Evolutionary conservation across 2,113 vertebrate species (phyloP), one percentile per base, ranked within the genome.

Genomic region (Tiliqua scincoides): DNA sequence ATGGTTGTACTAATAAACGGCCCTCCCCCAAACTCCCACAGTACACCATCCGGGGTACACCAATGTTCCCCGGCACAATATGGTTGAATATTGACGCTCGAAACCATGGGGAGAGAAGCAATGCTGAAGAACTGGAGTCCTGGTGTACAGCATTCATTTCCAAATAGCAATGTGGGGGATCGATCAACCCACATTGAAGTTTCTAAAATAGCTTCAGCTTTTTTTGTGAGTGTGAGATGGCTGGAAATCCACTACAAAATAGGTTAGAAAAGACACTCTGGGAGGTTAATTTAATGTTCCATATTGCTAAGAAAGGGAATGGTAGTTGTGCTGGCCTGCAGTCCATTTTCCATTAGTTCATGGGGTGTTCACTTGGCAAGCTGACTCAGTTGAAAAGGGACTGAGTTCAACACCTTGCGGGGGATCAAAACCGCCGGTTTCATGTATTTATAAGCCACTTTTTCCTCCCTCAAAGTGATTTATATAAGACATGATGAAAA

Each of bases 211-310:
- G 32, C 6, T 43, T 27, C 54, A 62, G 40, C 70, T 21, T 15
- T 10, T 77, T 40, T 57, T 70, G 63, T 18, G 52, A 1, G n/a
- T 70, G 63, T 30, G 52, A 1, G n/a, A 1, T 23, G 62, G 27
- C 59, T 32, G 30, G 70, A 32, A 43, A 71, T 79, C 68, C 10
- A 62, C 40, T 18, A 57, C 57, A 62, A 72, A 63, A 78, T 43
- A 30, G 40, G 68, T 72, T 79, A 62, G 5, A 61, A n/a, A 62
- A 52, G n/a, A 40, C 59, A 21, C 68, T 21, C 6, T 12, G 67
- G 59, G 85, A 73, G 37, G 59, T 86, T 62, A 79, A 72, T 79
- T 61, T 61, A 79, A 71, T 52, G 57, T 79, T 48, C 30, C 30
- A 79, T 48, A 32, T 21, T 79, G 71, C 74, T 70, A 25, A 52